Base-by-base conservation (phyloP, 2,888 invertebrate genomes). In the Limnephilus rhombicus region DNA sequence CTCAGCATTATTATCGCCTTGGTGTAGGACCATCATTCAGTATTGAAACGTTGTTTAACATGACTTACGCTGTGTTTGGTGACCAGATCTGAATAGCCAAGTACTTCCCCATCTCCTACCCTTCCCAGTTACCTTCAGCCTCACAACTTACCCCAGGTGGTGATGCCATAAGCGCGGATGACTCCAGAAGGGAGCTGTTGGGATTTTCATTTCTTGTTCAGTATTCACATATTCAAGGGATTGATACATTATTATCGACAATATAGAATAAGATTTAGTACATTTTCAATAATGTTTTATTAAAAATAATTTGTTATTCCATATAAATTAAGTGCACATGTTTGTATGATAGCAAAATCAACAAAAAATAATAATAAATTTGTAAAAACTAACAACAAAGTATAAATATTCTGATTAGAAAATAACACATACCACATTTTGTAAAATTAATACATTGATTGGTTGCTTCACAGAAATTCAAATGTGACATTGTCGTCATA, bases 251-350 rank as follows among this genome's bases (percentile, higher is more conserved):
- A 53, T 53, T 53, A 53, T 53, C 18, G 18, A 53, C 18, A 53
- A 53, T 45, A 34, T 88, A 34, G 24, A 68, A 68, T 24, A n/a
- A 53, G 12, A 49, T 45, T n/a, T 29, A 31, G n/a, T 68, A 31
- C 15, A 34, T 92, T 91, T 92, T 92, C 85, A 91, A 53, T 82
- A 82, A 89, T 92, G 82, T 92, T 92, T 92, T 92, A 92, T 92
- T 92, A 92, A 92, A 92, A 92, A 92, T 92, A 92, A 89, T 92
- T 90, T 91, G 85, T 92, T 92, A 92, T 92, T 92, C 81, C 83
- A 85, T 34, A 92, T 87, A 92, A 90, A 92, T 92, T 81, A 91
- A 89, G 90, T 91, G 89, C 91, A 83, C 86, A 82, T 83, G 18
- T 53, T 83, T 80, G 34, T 83, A 81, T 90, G 49, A 80, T 34